Evolutionary conservation across 1,140 invertebrate species (phyloP).

Genomic region (Heliconius congener): DNA sequence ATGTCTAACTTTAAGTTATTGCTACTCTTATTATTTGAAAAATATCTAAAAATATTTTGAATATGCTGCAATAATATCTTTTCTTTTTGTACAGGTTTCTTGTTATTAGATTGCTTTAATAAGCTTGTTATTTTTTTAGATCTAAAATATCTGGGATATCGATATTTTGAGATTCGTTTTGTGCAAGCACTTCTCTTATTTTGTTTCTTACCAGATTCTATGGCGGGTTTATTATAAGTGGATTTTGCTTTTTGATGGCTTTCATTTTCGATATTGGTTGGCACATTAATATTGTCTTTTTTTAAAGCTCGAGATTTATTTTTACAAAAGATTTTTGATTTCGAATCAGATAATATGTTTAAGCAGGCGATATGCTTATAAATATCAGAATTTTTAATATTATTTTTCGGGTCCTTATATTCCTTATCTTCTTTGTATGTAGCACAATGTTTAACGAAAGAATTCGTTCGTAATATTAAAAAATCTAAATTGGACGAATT

Average conservation of each 20-base stretch:
- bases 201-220: not conserved
- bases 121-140: slow-evolving; percentile 46
- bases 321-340: not conserved
- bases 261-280: slow-evolving; percentile 25
- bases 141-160: slow-evolving; percentile 34
- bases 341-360: not conserved
- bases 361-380: not conserved
- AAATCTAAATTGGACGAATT: slow-evolving; percentile 54
- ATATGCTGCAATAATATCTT: slow-evolving; percentile 48
- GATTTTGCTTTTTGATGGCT: slow-evolving; percentile 24
- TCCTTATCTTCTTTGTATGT: slow-evolving; percentile 36
- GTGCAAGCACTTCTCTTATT: slow-evolving; percentile 21
- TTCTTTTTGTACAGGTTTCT: slow-evolving; percentile 18
- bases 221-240: not conserved
- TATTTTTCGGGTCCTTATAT: slow-evolving; percentile 19
- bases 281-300: slow-evolving; percentile 27
- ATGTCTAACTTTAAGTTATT: slow-evolving; percentile 60
- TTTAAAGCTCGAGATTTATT: not conserved
- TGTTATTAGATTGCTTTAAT: slow-evolving; percentile 42
- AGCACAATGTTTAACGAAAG: slow-evolving; percentile 48
- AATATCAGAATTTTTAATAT: slow-evolving; percentile 24
- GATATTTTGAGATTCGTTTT: slow-evolving; percentile 26
- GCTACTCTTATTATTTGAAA: slow-evolving; percentile 44
- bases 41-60: slow-evolving; percentile 53
- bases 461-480: slow-evolving; percentile 52